Evolutionary conservation across 2,113 vertebrate genomes (phyloP).

Genomic region (Phalacrocorax pelagicus): DNA sequence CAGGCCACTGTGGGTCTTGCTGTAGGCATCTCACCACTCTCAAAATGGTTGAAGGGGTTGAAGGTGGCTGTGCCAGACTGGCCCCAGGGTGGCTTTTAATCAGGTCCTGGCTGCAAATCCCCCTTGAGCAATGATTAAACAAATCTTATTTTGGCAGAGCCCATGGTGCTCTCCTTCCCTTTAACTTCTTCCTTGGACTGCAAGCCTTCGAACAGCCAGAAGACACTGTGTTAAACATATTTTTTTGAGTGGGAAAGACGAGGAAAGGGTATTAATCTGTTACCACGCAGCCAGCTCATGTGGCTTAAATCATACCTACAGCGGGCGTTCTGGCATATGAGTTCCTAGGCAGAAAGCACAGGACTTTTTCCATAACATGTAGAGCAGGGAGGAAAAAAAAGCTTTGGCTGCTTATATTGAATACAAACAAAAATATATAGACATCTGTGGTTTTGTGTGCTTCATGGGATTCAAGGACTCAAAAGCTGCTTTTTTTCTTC

Average conservation of each 20-base stretch:
- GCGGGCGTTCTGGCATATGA: background rate
- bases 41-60: background rate
- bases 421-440: background rate
- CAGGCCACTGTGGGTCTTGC: background rate
- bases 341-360: background rate
- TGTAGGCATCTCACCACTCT: background rate
- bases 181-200: background rate
- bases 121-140: background rate
- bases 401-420: background rate
- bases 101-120: background rate
- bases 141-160: background rate
- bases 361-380: background rate
- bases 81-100: accelerated
- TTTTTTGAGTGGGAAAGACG: background rate
- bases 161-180: background rate
- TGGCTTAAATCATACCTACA: conserved; percentile 35
- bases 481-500: conserved; percentile 6
- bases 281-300: conserved; percentile 9
- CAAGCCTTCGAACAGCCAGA: background rate
- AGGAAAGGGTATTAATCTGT: background rate
- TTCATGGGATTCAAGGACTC: background rate
- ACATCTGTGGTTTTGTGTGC: background rate
- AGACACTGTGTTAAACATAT: background rate
- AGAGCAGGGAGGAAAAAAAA: background rate
- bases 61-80: accelerated